phyloP scores from a whole-genome alignment of 2,113 vertebrate species.

The Erpornis zantholeuca region DNA sequence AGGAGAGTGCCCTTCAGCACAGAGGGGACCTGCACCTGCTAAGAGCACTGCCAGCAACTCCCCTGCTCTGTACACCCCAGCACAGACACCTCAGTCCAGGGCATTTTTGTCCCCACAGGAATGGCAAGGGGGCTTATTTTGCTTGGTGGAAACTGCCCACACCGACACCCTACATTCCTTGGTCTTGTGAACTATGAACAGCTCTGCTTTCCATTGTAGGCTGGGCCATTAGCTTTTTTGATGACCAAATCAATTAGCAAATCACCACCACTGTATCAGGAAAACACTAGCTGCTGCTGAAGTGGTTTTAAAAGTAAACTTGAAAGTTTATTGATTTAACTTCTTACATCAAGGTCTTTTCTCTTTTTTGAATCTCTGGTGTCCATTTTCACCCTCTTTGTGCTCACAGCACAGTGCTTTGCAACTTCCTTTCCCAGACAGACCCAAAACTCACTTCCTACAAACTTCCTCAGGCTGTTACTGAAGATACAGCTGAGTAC shows the following conservation, averaged over 20 bases:
- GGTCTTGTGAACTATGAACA: background rate
- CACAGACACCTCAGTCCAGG: background rate
- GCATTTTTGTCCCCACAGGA: background rate
- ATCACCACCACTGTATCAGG: background rate
- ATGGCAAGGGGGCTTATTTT: background rate
- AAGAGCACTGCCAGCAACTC: background rate
- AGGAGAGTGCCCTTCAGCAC: background rate
- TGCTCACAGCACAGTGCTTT: background rate
- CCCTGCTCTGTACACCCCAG: background rate
- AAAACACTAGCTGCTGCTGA: background rate
- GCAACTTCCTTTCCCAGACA: background rate
- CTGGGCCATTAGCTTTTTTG: background rate
- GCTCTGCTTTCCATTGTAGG: background rate
- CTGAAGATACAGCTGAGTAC: constrained; percentile 9
- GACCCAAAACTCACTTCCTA: background rate
- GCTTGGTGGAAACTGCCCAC: background rate
- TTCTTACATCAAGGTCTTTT: background rate
- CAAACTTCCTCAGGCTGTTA: background rate
- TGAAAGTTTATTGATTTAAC: background rate
- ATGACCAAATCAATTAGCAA: background rate
- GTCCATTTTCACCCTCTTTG: background rate
- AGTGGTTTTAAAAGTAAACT: background rate
- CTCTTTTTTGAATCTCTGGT: background rate
- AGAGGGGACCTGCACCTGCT: background rate
- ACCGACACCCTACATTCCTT: accelerated